Evolutionary conservation across 1,140 invertebrate genomes (phyloP), one percentile per base, ranked within the genome.

Genomic region (silkworm (Bombyx mori)): DNA sequence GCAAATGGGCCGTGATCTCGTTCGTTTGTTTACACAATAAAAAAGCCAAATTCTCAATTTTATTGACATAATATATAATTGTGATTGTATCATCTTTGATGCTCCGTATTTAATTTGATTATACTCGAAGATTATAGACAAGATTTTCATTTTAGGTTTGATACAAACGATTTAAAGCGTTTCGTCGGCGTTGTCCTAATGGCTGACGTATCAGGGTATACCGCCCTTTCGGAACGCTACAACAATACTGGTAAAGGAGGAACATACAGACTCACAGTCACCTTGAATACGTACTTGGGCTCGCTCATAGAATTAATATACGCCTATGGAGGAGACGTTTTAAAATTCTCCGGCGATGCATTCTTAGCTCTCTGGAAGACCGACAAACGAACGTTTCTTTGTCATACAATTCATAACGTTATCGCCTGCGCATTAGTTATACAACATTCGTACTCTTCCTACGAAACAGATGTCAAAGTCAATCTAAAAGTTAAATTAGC

Each of bases 271-370:
- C 72, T 93, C 42, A 92, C 92, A 0, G 90, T 90, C 10, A 92
- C 89, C 0, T 69, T 93, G 2, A 93, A 93, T 66, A 90, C 88
- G 7, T 93, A 93, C 58, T 90, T 93, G 45, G 92, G 92, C 2
- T 88, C 90, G 1, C 91, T 93, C 70, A 90, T 92, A 5, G 91
- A 92, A 76, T 88, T 91, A 58, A 91, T 92, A 66, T 86, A 92
- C 53, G 90, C 88, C 8, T 90, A 91, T 56, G 89, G 90, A 35
- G 92, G 92, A 0, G 92, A 93, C 63, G 89, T 93, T 44, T 74
- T 93, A 0, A 93, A 93, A 75, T 93, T 92, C 72, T 92, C 92
- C 10, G 92, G 92, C 0, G 92, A 93, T 68, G 92, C 92, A 18
- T 92, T 93, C 68, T 84, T 92, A 44, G 91, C 91, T 5, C 86